These are phyloP conservation scores for Eidolon helvum DNA, from an alignment of 2,113 vertebrate genomes.

Conservation along the genomic window DNA sequence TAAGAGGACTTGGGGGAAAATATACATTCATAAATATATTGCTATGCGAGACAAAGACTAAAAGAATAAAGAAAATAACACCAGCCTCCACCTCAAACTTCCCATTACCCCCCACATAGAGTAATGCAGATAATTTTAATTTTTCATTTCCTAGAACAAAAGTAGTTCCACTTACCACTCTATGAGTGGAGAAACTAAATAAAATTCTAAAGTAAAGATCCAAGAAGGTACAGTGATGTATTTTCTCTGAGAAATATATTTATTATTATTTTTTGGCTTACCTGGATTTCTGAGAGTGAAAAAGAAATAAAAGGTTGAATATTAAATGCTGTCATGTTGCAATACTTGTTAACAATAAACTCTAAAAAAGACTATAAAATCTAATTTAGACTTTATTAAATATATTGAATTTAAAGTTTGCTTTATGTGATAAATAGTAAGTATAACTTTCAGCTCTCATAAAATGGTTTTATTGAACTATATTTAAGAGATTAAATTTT, in stretches of 20 bases:
- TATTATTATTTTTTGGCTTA: constrained; percentile 45
- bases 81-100: not conserved
- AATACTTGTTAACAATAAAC: constrained; percentile 72
- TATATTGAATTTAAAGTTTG: constrained; percentile 64
- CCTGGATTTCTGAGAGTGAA: constrained; percentile 53
- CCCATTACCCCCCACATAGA: not conserved
- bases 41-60: not conserved
- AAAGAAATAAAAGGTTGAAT: constrained; percentile 70
- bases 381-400: constrained; percentile 71
- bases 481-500: constrained; percentile 69
- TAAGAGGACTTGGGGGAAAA: not conserved
- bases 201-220: constrained; percentile 55
- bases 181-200: not conserved
- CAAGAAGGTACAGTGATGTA: not conserved
- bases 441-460: constrained; percentile 49
- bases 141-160: constrained; percentile 21
- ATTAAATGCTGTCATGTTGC: constrained; percentile 48
- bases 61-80: not conserved
- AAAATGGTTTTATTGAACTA: constrained; percentile 70
- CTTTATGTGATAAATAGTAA: constrained; percentile 68
- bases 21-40: not conserved
- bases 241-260: constrained; percentile 44
- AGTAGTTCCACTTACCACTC: not conserved
- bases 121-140: not conserved
- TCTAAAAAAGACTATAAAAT: constrained; percentile 67